These are phyloP conservation scores for Drosophila bipectinata DNA, from an alignment of 1,140 invertebrate genomes.

Conservation along the genomic window DNA sequence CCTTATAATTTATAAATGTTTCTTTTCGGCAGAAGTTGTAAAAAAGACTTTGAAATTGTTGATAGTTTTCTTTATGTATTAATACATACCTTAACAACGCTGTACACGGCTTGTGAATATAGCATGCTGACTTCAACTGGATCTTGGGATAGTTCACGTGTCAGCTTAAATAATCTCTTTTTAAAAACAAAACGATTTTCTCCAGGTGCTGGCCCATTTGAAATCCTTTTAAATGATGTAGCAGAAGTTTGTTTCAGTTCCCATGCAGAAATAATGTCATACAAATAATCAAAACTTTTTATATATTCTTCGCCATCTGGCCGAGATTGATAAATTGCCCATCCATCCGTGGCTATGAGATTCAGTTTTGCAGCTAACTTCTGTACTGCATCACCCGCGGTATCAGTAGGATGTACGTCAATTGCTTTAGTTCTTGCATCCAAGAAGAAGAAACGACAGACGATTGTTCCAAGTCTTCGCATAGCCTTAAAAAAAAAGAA, in stretches of 20 bases:
- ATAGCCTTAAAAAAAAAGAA: constrained; percentile 87
- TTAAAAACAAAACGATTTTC: constrained; percentile 98
- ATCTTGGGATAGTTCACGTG: constrained; percentile 96
- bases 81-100: constrained; percentile 93
- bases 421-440: constrained; percentile 98
- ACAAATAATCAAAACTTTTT: constrained; percentile 95
- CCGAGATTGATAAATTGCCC: constrained; percentile 95
- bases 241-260: constrained; percentile 89
- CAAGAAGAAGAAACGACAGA: constrained; percentile 97
- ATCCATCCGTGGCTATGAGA: constrained; percentile 92
- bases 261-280: constrained; percentile 97
- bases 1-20: too few relatives aligned
- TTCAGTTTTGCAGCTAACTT: constrained; percentile 95
- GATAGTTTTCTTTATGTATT: neutral
- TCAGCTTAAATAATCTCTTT: constrained; percentile 93
- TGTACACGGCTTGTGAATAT: constrained; percentile 97
- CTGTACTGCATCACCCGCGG: constrained; percentile 94
- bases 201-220: constrained; percentile 88
- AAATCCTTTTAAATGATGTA: constrained; percentile 85
- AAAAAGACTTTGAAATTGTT: neutral
- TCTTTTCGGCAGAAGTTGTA: too few relatives aligned
- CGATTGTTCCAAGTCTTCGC: constrained; percentile 94
- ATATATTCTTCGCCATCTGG: constrained; percentile 95
- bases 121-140: constrained; percentile 97
- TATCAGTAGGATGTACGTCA: constrained; percentile 97